These are phyloP conservation scores for Rhynchotus rufescens DNA, from an alignment of 2,797 vertebrate genomes.

Conservation along the genomic window DNA sequence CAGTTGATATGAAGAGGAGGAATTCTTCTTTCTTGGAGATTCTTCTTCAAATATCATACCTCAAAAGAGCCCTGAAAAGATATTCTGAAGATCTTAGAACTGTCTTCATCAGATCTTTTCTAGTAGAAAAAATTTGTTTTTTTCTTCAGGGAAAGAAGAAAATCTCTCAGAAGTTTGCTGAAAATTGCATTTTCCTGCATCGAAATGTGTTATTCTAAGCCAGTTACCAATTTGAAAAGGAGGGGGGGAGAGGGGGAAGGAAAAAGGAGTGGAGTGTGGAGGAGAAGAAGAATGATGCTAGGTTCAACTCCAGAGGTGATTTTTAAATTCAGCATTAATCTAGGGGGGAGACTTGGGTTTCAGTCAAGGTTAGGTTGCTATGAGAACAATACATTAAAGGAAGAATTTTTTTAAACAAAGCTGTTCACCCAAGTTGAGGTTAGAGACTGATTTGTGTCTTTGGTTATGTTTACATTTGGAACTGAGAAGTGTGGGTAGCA, in stretches of 20 bases:
- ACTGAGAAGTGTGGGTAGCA: neutral
- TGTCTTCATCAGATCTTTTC: neutral
- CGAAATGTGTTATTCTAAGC: neutral
- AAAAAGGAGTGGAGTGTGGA: too few relatives aligned
- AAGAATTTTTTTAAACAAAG: neutral
- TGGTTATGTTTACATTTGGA: neutral
- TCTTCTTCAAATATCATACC: neutral
- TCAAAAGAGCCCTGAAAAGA: slow-evolving; percentile 1
- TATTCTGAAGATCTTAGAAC: neutral
- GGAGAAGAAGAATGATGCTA: neutral
- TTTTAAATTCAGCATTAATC: neutral
- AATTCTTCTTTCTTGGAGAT: neutral
- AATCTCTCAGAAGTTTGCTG: neutral
- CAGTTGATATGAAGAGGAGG: neutral
- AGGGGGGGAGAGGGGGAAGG: too few relatives aligned
- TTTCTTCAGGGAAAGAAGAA: neutral
- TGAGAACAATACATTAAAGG: neutral
- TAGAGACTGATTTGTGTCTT: neutral
- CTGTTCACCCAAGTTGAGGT: neutral
- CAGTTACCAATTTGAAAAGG: neutral
- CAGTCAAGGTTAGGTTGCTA: neutral
- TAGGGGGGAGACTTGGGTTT: neutral
- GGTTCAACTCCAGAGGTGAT: neutral
- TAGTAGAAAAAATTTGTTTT: neutral
- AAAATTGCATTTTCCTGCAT: neutral